These are phyloP conservation scores for Melinaea menophilus DNA, from an alignment of 2,888 invertebrate species.

Conservation along the genomic window DNA sequence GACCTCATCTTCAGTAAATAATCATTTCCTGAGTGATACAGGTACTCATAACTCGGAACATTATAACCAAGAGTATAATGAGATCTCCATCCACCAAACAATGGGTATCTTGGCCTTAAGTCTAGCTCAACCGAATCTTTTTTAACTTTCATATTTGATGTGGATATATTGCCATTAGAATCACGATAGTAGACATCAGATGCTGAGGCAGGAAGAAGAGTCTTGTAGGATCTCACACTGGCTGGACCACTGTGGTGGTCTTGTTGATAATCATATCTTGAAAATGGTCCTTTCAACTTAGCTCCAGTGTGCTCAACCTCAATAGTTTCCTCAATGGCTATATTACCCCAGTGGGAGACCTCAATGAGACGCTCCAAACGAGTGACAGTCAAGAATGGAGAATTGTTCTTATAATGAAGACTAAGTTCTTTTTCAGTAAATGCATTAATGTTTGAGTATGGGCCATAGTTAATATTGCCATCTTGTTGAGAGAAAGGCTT, in stretches of 20 bases:
- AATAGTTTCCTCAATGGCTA: conserved; percentile 96
- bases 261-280: conserved; percentile 97
- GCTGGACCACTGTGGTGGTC: conserved; percentile 92
- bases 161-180: conserved; percentile 99
- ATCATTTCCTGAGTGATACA: conserved; percentile 87
- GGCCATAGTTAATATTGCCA: conserved; percentile 91
- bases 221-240: conserved; percentile 95
- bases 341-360: conserved; percentile 99
- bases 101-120: conserved; percentile 96
- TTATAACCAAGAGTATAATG: conserved; percentile 98
- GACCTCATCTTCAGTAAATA: conserved; percentile 94
- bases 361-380: conserved; percentile 92
- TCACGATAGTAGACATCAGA: conserved; percentile 97
- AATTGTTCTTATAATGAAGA: conserved; percentile 97
- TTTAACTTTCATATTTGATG: conserved; percentile 91
- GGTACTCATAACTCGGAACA: conserved; percentile 97
- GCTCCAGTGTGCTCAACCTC: conserved; percentile 96
- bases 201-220: conserved; percentile 90
- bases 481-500: conserved; percentile 90
- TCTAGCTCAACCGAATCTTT: conserved; percentile 97
- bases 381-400: conserved; percentile 96
- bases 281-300: conserved; percentile 94
- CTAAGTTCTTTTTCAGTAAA: conserved; percentile 80
- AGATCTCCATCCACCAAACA: conserved; percentile 99
- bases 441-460: conserved; percentile 85